Base-by-base conservation (phyloP, 2,113 vertebrate genomes). In the Oostethus manadensis region DNA sequence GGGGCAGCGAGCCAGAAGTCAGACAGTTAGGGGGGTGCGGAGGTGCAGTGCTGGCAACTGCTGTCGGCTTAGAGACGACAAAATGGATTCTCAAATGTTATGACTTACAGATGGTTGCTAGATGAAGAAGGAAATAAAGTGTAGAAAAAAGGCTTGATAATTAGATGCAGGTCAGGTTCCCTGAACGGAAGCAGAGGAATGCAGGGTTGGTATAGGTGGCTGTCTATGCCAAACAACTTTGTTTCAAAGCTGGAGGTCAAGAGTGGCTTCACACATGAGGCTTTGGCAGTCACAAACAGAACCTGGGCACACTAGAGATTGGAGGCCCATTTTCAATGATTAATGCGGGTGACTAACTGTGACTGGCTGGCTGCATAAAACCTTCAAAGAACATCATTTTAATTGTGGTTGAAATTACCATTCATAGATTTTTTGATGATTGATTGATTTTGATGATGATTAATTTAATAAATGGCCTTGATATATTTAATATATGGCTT, bases 211-310 rank as follows among this genome's bases (percentile, higher is more conserved):
- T 69, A 58, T 68, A 62, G 71, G 22, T 74, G 29, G 44, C 51
- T 44, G n/a, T 64, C 38, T 70, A 66, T 80, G 68, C 76, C 80
- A 81, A 78, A 56, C 29, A 50, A 33, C 57, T 17, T 47, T 6
- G 72, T 73, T 80, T 73, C 82, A 81, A 67, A 63, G 58, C 78
- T 55, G 62, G 68, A 77, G 66, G 64, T 62, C 66, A 79, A 74
- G 73, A 74, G 53, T 70, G 61, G 66, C 79, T 74, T 70, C 46
- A 70, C 66, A 69, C 67, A 75, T 18, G 56, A 26, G 73, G 68
- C 70, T n/a, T 46, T 64, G 74, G 66, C 70, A 70, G 40, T 51
- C 66, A 35, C 15, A 3, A 62, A 35, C 9, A 66, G 55, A 58
- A 57, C 56, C 64, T 8, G 53, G 46, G 54, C 62, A 64, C 58